These are phyloP conservation scores for Mola mola DNA, from an alignment of 2,113 vertebrate species.

Conservation along the genomic window DNA sequence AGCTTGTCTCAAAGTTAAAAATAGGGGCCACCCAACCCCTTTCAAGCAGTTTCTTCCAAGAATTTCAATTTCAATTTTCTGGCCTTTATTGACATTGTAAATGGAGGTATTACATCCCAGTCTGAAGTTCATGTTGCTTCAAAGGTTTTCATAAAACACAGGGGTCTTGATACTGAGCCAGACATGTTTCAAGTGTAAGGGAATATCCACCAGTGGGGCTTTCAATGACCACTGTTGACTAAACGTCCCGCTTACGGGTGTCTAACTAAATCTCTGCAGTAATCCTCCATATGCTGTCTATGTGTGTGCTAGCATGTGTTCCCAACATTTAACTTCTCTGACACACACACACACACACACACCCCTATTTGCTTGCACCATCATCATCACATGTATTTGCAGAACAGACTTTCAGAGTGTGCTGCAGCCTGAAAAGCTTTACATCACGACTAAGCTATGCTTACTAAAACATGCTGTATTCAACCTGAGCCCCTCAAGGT, in stretches of 20 bases:
- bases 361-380: background rate
- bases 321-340: background rate
- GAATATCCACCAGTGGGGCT: slow-evolving; percentile 14
- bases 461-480: slow-evolving; percentile 12
- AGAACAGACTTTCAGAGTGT: background rate
- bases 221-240: slow-evolving; percentile 35
- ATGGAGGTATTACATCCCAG: slow-evolving; percentile 20
- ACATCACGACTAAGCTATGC: background rate
- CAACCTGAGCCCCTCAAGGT: background rate
- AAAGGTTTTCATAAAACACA: slow-evolving; percentile 39
- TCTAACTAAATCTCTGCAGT: too few relatives aligned
- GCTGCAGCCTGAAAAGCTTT: background rate
- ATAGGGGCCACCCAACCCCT: slow-evolving; percentile 7
- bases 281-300: background rate
- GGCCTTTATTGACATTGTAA: slow-evolving; percentile 45
- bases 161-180: slow-evolving; percentile 47
- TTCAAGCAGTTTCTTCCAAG: slow-evolving; percentile 32
- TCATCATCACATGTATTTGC: background rate
- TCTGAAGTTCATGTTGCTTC: slow-evolving; percentile 52
- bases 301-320: background rate
- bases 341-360: background rate
- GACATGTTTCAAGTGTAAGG: slow-evolving; percentile 42
- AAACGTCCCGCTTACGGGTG: slow-evolving; percentile 40
- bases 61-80: slow-evolving; percentile 49
- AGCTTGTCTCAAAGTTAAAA: slow-evolving; percentile 30